Base-by-base conservation (phyloP, 1,140 invertebrate species). In the Polyergus mexicanus region DNA sequence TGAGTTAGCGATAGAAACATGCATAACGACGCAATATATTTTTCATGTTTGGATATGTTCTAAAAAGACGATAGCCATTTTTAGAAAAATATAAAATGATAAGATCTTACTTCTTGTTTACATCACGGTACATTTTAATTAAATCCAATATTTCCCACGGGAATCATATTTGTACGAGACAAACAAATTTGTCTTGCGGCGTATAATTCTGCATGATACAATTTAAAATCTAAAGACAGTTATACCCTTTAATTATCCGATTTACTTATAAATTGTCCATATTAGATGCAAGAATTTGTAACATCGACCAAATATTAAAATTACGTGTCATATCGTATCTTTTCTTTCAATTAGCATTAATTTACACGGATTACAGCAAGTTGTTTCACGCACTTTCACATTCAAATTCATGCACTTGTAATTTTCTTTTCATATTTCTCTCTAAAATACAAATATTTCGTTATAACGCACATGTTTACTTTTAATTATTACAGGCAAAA, bases 1-100 rank as follows among this genome's bases (percentile, higher is more conserved):
- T n/a, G n/a, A n/a, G 72, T 28, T 78, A 78, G 38, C 35, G 3
- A 72, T 44, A 81, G 25, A 81, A 13, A 58, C 1, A 19, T 44
- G 10, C 2, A 22, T 68, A 66, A 66, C 38, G 38, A 5, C 51
- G 2, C 4, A 66, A 77, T 3, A 68, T 38, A 68, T 80, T 80
- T 69, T 69, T 80, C 13, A 56, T 68, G 8, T 35, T 56, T 19
- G 25, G 25, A 66, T 16, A 41, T 66, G 11, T 25, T 38, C 4
- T 41, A 25, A 47, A 41, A 63, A 13, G 4, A 44, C 10, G 32
- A 16, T 54, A 54, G 2, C 66, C 19, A 51, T 38, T 56, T 68
- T 25, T 2, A 38, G 13, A 68, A 68, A 22, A 78, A 41, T 35
- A 51, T 25, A 19, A 66, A 68, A 68, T n/a, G 7, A 28, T 54